These are phyloP conservation scores for Herminia tarsipennalis DNA, from an alignment of 2,888 invertebrate genomes.

Conservation along the genomic window DNA sequence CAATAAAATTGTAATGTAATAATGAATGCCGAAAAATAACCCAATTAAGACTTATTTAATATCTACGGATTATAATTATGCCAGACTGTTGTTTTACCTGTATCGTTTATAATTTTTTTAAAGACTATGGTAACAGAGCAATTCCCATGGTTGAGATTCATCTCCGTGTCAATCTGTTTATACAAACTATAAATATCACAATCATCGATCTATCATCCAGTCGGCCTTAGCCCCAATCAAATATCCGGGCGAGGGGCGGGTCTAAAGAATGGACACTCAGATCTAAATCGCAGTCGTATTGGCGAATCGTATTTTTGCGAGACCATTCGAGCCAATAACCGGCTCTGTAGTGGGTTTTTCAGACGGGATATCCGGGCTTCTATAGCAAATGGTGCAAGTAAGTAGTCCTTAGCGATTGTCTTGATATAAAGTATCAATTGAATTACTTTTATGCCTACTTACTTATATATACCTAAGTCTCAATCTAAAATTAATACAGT, in stretches of 20 bases:
- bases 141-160: no score
- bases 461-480: no score
- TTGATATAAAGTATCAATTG: background rate
- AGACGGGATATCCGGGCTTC: conserved; percentile 55
- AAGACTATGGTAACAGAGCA: no score
- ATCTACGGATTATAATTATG: no score
- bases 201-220: conserved; percentile 35
- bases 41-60: no score
- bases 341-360: conserved; percentile 59
- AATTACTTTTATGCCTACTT: no score
- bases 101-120: no score
- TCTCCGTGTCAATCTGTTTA: no score
- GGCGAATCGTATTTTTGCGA: conserved; percentile 67
- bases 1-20: no score
- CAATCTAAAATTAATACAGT: no score
- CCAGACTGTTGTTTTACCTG: no score
- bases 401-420: conserved; percentile 18
- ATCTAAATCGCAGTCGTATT: conserved; percentile 67
- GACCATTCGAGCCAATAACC: conserved; percentile 66
- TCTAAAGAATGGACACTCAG: conserved; percentile 61
- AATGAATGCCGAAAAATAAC: no score
- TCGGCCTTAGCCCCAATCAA: conserved; percentile 49
- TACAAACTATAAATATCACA: conserved; percentile 18
- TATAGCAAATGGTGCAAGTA: conserved; percentile 16
- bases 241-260: conserved; percentile 53